A percentile compares a stretch with the other conserved stretches of the same genome.
Evolutionary conservation across 1,140 invertebrate species (phyloP).

Genomic region (Zaprionus gabonicus): DNA sequence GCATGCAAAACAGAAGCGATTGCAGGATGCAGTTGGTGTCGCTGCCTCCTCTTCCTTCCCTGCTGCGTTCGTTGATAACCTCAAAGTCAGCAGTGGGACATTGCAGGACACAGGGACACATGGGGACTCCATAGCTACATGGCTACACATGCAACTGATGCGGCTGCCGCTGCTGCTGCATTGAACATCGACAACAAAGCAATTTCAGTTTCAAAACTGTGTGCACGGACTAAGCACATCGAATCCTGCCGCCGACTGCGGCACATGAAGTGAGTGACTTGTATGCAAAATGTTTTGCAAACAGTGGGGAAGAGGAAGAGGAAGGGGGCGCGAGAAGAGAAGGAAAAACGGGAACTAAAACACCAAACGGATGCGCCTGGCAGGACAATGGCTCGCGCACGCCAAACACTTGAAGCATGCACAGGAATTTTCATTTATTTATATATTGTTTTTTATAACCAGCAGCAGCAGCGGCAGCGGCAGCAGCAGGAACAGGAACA

Average conservation of each 20-base stretch:
- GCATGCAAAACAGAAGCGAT: slow-evolving; percentile 71
- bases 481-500: slow-evolving; percentile 29
- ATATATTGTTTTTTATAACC: slow-evolving; percentile 83
- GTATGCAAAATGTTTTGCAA: slow-evolving; percentile 79
- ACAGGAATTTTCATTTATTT: slow-evolving; percentile 83
- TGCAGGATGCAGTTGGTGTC: slow-evolving; percentile 48
- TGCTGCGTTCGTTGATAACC: slow-evolving; percentile 58
- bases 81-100: slow-evolving; percentile 54
- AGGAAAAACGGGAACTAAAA: slow-evolving; percentile 44
- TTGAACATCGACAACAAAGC: slow-evolving; percentile 81
- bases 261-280: slow-evolving; percentile 69
- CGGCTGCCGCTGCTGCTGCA: slow-evolving; percentile 40
- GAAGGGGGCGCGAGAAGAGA: slow-evolving; percentile 21
- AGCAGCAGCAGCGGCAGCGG: slow-evolving; percentile 22
- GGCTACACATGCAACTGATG: slow-evolving; percentile 58
- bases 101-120: neutral
- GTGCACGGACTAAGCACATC: slow-evolving; percentile 60
- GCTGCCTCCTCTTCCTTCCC: slow-evolving; percentile 7
- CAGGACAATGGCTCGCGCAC: slow-evolving; percentile 81
- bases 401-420: slow-evolving; percentile 80
- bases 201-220: slow-evolving; percentile 79
- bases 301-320: slow-evolving; percentile 2
- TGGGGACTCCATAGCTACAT: slow-evolving; percentile 16
- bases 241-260: slow-evolving; percentile 50
- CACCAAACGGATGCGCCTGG: slow-evolving; percentile 67